phyloP scores from a whole-genome alignment of 1,140 invertebrate genomes.

The Aphaenogaster floridana region DNA sequence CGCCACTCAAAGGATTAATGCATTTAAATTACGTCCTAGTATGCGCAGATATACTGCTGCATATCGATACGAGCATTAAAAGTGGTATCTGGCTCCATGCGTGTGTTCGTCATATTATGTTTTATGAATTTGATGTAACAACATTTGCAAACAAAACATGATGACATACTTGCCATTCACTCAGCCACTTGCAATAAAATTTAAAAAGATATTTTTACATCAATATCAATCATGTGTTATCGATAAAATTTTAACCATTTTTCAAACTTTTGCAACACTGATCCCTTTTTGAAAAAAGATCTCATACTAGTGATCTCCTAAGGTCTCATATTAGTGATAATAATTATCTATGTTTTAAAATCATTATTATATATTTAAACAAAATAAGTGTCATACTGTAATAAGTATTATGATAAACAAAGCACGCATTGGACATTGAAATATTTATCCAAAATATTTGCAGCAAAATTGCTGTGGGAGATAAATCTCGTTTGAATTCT shows the following conservation, averaged over 20 bases:
- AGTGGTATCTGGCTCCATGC: slow-evolving; percentile 12
- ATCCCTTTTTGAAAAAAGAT: background rate
- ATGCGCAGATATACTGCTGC: slow-evolving; percentile 56
- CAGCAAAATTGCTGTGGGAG: background rate
- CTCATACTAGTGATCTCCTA: too few relatives aligned
- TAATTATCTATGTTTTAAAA: background rate
- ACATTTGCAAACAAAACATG: slow-evolving; percentile 34
- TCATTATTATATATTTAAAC: background rate
- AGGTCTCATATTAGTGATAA: background rate
- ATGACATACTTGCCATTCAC: slow-evolving; percentile 22
- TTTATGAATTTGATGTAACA: slow-evolving; percentile 45
- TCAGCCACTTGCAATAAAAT: slow-evolving; percentile 25
- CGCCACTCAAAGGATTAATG: slow-evolving; percentile 61
- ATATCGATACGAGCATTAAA: slow-evolving; percentile 55
- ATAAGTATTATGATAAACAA: background rate
- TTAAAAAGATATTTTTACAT: background rate
- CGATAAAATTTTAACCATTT: background rate
- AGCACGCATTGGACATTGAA: background rate
- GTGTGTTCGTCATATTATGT: slow-evolving; percentile 39
- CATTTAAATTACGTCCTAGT: slow-evolving; percentile 59
- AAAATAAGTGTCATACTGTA: background rate
- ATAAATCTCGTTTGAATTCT: slow-evolving; percentile 16
- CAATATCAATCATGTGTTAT: background rate
- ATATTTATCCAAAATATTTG: background rate
- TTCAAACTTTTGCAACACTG: background rate